Base-by-base conservation (phyloP, 2,888 invertebrate genomes). In the Aethes cnicana region DNA sequence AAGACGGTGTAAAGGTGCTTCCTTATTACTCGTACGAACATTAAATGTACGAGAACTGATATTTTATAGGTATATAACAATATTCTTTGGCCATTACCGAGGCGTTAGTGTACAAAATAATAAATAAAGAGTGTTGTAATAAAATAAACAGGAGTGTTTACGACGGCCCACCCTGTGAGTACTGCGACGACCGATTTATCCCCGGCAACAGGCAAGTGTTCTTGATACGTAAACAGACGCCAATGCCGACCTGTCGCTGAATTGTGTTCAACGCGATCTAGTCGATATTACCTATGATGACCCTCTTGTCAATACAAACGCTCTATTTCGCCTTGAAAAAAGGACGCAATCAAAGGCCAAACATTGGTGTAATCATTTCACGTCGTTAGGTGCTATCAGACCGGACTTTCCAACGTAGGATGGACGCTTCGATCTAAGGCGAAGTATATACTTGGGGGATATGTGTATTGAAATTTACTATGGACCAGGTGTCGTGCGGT, bases 141-240 rank as follows among this genome's bases (percentile, higher is more conserved):
- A 75, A 81, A 75, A 81, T 72, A 84, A 82, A 84, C 79, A 77
- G 57, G 60, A 61, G 64, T 66, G 69, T 72, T 77, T 76, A 73
- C 69, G 64, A 69, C 66, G 64, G 58, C 57, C 59, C 59, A 55
- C 53, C 63, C 58, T 64, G 63, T 43, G 56, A 74, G 73, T 68
- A 61, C 59, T 43, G 59, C 56, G 79, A 67, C 61, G 77, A 83
- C 55, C 64, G 78, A 81, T 81, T 80, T 83, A 82, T 75, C 62
- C 61, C 49, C 58, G 54, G 49, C 47, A 59, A 60, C 56, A 53
- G 53, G 61, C 62, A 61, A 69, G 67, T 66, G 69, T 67, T 69
- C 61, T 48, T 50, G 30, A 50, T 56, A 55, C 59, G 61, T 66
- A 69, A 72, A 71, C 72, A 70, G 56, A 32, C 36, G 9, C 6